Evolutionary conservation across 2,113 vertebrate species (phyloP).

Genomic region (Sander vitreus): DNA sequence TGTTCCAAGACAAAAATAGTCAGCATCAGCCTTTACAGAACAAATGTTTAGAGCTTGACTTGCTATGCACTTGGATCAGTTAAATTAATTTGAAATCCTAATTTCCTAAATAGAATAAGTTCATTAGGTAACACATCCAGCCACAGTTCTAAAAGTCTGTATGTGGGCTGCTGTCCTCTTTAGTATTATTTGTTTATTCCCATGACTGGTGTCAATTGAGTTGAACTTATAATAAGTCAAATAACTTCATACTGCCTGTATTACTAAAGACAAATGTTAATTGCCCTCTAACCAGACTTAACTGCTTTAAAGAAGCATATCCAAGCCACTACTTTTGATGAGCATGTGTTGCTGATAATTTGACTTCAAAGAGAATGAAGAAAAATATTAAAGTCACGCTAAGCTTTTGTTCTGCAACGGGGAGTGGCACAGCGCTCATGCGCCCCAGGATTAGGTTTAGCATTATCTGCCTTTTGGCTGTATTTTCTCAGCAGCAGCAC

Average conservation of each 20-base stretch:
- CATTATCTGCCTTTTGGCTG: slow-evolving; percentile 48
- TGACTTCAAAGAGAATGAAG: background rate
- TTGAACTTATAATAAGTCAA: slow-evolving; percentile 7
- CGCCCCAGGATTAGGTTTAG: slow-evolving; percentile 25
- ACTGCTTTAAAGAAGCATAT: background rate
- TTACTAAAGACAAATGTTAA: background rate
- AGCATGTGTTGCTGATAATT: background rate
- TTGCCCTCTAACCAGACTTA: background rate
- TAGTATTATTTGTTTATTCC: background rate
- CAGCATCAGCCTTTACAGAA: background rate
- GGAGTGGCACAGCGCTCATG: slow-evolving; percentile 38
- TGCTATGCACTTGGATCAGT: background rate
- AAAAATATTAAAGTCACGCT: slow-evolving; percentile 30
- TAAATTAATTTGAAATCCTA: slow-evolving; percentile 8
- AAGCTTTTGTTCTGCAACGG: slow-evolving; percentile 49
- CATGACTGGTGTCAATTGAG: slow-evolving; percentile 44
- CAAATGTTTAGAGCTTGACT: background rate
- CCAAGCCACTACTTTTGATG: slow-evolving; percentile 1
- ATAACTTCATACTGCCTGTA: background rate
- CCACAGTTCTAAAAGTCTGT: background rate
- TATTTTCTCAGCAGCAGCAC: slow-evolving; percentile 36
- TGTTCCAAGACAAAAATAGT: background rate
- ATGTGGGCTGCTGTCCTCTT: background rate
- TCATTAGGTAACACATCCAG: slow-evolving; percentile 8
- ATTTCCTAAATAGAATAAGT: slow-evolving; percentile 13